Evolutionary conservation across 2,113 vertebrate species (phyloP), one percentile per base, ranked within the genome.

Genomic region (Pteropus alecto): DNA sequence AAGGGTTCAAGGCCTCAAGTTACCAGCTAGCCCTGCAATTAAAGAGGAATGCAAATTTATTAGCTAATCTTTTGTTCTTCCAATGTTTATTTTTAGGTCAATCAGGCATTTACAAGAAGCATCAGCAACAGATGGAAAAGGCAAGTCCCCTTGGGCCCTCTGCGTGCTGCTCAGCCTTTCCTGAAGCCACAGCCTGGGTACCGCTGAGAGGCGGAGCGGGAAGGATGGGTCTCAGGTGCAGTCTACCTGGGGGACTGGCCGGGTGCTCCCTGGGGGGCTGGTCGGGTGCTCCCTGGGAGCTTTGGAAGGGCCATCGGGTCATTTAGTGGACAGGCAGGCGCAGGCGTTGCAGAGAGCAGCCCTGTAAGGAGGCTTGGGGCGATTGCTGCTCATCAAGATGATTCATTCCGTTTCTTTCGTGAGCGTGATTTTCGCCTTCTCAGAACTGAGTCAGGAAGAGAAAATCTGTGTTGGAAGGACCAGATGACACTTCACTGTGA

Each of bases 31-130:
- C 56, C 58, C 91, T 94, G 77, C 21, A 93, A 79, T 35, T 15
- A 56, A 73, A 81, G 68, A 60, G 60, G 86, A 86, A 28, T 67
- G 61, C 35, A 60, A 6, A 73, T 60, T 68, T 24, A 9, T n/a
- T n/a, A 63, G 87, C 95, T 97, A 51, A 97, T 38, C 46, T 78
- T 73, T 46, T 90, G 28, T 74, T 96, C 54, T 92, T 33, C 30
- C 19, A 26, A 58, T 95, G 70, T 95, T 93, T 95, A 10, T 96
- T 96, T 98, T 67, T 95, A 99, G 99, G 99, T 99, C 99, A 65
- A 99, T 99, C 97, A 98, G 99, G 95, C 99, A 99, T 96, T 99
- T 99, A 95, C 99, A 99, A 95, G 99, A 99, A 97, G 99, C 99
- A 1, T 99, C 99, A 74, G 99, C 99, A 46, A 99, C 99, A 94